phyloP scores from a whole-genome alignment of 2,888 invertebrate species.

The Octodonta nipae region DNA sequence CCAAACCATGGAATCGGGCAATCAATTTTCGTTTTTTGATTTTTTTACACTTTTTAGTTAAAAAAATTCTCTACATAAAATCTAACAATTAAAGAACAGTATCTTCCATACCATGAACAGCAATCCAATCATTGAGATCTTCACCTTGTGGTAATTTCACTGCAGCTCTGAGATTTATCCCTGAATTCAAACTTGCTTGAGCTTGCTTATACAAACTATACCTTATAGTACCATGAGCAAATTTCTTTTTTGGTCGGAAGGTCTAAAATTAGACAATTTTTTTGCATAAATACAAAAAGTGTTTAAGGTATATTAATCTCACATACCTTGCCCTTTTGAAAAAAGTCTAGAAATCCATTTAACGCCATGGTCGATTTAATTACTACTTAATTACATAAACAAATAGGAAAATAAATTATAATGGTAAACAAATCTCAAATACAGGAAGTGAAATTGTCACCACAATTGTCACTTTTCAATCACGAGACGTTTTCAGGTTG shows the following conservation, averaged over 20 bases:
- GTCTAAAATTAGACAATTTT: constrained; percentile 46
- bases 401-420: too few relatives aligned
- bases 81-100: not conserved
- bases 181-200: constrained; percentile 78
- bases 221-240: constrained; percentile 72
- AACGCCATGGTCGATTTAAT: constrained; percentile 56
- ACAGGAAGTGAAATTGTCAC: too few relatives aligned
- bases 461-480: too few relatives aligned
- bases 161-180: constrained; percentile 68
- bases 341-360: constrained; percentile 61
- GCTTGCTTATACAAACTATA: constrained; percentile 83
- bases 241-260: constrained; percentile 77
- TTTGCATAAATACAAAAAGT: too few relatives aligned
- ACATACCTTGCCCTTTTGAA: constrained; percentile 61
- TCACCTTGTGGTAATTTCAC: constrained; percentile 74
- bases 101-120: constrained; percentile 62
- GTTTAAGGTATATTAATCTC: not conserved
- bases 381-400: too few relatives aligned
- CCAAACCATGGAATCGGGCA: too few relatives aligned
- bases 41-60: too few relatives aligned
- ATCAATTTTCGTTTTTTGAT: too few relatives aligned
- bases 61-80: not conserved
- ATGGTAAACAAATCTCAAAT: too few relatives aligned
- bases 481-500: too few relatives aligned
- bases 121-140: constrained; percentile 81